Percentiles rank a stretch among this genome's conserved stretches.
Conservation (phyloP, 2,113 vertebrate genomes). For the Clupea harengus region DNA sequence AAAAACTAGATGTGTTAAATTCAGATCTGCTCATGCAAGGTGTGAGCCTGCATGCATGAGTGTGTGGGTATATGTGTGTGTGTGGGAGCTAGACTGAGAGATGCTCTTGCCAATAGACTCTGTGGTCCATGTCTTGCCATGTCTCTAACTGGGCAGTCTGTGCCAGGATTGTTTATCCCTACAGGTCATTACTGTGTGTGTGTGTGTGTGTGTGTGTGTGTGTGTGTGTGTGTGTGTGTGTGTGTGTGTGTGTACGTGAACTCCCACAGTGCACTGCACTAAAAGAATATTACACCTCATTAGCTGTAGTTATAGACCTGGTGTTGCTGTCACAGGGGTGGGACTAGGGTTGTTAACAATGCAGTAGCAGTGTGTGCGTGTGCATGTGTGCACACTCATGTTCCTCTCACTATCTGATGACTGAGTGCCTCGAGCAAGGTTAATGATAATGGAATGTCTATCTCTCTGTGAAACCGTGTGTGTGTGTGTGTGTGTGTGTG, state of each 20-base stretch:
- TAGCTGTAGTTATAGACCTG: background rate
- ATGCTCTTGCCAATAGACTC: background rate
- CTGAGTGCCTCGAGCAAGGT: background rate
- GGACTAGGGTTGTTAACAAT: background rate
- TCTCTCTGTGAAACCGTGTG: background rate
- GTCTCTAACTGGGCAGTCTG: background rate
- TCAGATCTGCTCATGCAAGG: no score
- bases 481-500: constrained; percentile 2
- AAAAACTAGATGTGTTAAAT: no score
- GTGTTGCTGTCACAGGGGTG: background rate
- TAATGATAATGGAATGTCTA: background rate
- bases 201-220: no score
- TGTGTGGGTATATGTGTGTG: background rate
- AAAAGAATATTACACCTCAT: background rate
- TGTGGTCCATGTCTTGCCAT: background rate
- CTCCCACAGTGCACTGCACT: background rate
- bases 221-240: background rate
- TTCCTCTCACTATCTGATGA: background rate
- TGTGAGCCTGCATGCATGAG: no score
- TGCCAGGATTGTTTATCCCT: background rate
- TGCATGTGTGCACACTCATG: background rate
- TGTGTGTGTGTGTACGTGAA: background rate
- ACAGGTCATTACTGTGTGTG: background rate
- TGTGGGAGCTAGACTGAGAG: background rate
- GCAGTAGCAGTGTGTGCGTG: background rate